phyloP scores from a whole-genome alignment of 1,140 invertebrate genomes.

The Bombus cullumanus region DNA sequence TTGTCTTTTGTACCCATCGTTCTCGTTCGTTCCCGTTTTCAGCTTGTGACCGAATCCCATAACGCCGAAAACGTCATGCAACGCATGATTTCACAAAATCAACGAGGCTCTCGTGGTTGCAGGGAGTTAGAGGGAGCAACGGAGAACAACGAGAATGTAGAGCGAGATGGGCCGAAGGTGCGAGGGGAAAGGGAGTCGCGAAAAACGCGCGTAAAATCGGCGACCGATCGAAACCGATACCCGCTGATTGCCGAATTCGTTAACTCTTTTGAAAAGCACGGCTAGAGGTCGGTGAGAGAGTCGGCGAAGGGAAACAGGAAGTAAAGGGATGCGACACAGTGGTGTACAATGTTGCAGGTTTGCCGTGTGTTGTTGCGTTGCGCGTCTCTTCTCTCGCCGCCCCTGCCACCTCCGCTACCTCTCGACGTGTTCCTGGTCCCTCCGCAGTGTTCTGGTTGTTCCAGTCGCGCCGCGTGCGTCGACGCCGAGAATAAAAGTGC shows the following conservation, averaged over 20 bases:
- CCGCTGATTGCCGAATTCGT: slow-evolving; percentile 76
- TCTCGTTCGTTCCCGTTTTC: too few relatives aligned
- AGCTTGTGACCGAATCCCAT: too few relatives aligned
- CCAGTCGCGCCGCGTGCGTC: slow-evolving; percentile 1
- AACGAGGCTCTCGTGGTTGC: too few relatives aligned
- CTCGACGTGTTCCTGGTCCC: neutral
- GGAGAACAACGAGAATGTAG: too few relatives aligned
- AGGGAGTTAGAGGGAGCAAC: neutral
- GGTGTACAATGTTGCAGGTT: slow-evolving; percentile 46
- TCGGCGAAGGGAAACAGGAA: slow-evolving; percentile 31
- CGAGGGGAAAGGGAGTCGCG: neutral
- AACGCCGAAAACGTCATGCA: neutral
- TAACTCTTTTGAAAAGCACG: slow-evolving; percentile 67
- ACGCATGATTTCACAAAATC: neutral
- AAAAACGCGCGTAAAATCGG: slow-evolving; percentile 59
- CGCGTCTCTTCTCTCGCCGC: slow-evolving; percentile 16
- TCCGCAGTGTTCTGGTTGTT: neutral
- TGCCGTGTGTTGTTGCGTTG: slow-evolving; percentile 35
- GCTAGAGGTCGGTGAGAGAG: neutral
- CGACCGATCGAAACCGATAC: slow-evolving; percentile 71
- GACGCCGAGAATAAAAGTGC: slow-evolving; percentile 58
- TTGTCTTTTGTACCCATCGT: too few relatives aligned
- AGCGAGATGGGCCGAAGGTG: neutral
- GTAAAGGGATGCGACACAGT: slow-evolving; percentile 45
- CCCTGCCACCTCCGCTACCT: neutral